Conservation (phyloP, 2,888 invertebrate genomes). For the Linyphia triangularis region DNA sequence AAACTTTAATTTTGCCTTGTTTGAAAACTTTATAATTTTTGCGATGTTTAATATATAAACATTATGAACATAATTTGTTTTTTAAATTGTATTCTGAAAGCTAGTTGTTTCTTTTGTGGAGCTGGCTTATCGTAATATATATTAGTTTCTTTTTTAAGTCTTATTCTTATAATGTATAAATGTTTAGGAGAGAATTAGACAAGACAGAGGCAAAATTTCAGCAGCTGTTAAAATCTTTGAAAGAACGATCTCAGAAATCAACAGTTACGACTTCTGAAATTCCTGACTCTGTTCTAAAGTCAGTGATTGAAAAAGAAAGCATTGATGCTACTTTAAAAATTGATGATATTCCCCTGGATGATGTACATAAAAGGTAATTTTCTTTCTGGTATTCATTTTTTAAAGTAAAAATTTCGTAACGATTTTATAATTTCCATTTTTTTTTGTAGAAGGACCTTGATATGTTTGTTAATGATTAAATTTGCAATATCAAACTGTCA, state of each 20-base stretch:
- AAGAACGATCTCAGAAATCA: conserved; percentile 1
- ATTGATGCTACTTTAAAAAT: background rate
- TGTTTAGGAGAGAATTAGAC: conserved; percentile 34
- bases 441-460: background rate
- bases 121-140: no score
- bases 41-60: no score
- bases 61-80: no score
- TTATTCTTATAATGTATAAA: no score
- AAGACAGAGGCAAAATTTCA: conserved; percentile 38
- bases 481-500: no score
- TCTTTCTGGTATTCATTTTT: background rate
- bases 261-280: conserved; percentile 3
- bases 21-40: no score
- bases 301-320: background rate
- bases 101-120: no score
- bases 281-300: conserved; percentile 9
- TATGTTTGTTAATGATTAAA: no score
- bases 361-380: background rate
- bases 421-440: background rate
- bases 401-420: background rate
- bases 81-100: no score
- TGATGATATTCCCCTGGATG: background rate
- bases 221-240: conserved; percentile 25
- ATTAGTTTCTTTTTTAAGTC: no score
- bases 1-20: no score